phyloP scores from a whole-genome alignment of 2,888 invertebrate genomes.

The Muschampia plurimacula region DNA sequence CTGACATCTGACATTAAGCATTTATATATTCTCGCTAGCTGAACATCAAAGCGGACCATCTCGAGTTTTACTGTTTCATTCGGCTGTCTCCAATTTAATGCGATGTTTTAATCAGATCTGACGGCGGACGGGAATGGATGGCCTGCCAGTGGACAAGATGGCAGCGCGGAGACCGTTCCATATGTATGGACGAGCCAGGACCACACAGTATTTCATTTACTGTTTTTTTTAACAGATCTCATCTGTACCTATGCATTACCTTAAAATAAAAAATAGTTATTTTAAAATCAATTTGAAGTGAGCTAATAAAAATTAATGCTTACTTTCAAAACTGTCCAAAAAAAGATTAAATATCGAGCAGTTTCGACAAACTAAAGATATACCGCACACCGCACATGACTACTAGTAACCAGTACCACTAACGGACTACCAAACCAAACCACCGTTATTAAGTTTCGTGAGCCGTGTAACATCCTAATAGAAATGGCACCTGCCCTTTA shows the following conservation, averaged over 20 bases:
- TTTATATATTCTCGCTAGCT: conserved; percentile 34
- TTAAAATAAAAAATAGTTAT: not conserved
- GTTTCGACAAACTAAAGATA: no score
- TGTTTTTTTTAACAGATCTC: no score
- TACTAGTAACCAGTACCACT: not conserved
- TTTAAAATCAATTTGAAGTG: not conserved
- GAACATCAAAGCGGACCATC: conserved; percentile 32
- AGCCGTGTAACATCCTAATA: conserved; percentile 11
- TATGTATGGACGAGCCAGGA: conserved; percentile 12
- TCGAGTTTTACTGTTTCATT: conserved; percentile 32
- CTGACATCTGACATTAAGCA: conserved; percentile 6
- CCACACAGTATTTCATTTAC: not conserved
- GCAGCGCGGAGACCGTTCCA: conserved; percentile 7
- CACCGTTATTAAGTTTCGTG: conserved; percentile 10
- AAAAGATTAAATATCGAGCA: no score
- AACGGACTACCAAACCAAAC: not conserved
- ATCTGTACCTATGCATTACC: no score
- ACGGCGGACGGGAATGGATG: conserved; percentile 17
- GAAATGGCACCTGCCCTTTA: conserved; percentile 12
- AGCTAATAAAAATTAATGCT: no score
- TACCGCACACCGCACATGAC: not conserved
- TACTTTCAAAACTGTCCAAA: no score
- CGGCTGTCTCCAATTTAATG: conserved; percentile 30
- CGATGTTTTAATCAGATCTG: conserved; percentile 36
- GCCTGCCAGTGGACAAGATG: conserved; percentile 19